A percentile compares a stretch with the other conserved stretches of the same genome.
Conservation (phyloP, 2,888 invertebrate genomes). For the Sinelater perroti region DNA sequence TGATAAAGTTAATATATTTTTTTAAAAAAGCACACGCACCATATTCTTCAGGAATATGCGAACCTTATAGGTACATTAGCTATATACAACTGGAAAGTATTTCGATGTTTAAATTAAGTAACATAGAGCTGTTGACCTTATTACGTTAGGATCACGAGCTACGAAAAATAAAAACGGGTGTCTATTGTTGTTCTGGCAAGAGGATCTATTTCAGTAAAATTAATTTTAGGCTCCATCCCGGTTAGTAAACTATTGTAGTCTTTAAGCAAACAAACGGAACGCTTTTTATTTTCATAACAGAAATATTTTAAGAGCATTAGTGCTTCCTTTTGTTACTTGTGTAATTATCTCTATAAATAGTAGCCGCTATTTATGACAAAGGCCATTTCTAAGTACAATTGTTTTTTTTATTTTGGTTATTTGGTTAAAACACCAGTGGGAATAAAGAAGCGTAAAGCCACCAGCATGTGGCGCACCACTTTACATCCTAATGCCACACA, state of each 20-base stretch:
- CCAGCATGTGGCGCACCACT: conserved; percentile 46
- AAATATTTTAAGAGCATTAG: too few relatives aligned
- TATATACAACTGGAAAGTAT: background rate
- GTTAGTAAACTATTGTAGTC: conserved; percentile 31
- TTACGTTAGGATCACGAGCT: conserved; percentile 30
- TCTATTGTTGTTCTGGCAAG: conserved; percentile 31
- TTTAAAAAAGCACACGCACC: background rate
- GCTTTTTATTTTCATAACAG: conserved; percentile 6
- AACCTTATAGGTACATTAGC: background rate
- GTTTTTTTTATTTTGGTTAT: conserved; percentile 31
- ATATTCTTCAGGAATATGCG: background rate
- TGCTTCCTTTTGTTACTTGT: too few relatives aligned
- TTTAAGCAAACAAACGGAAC: conserved; percentile 23
- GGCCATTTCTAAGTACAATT: too few relatives aligned
- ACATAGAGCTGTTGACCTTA: conserved; percentile 24
- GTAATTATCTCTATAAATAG: too few relatives aligned
- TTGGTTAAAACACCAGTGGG: conserved; percentile 30
- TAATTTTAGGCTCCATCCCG: conserved; percentile 32
- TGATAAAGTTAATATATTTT: too few relatives aligned
- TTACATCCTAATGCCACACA: conserved; percentile 46
- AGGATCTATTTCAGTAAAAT: conserved; percentile 33
- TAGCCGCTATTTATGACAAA: too few relatives aligned
- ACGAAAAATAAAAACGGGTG: conserved; percentile 32
- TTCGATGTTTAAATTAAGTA: conserved; percentile 31
- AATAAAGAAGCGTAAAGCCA: conserved; percentile 41